phyloP scores from a whole-genome alignment of 2,888 invertebrate species.

The Helicoverpa assulta region DNA sequence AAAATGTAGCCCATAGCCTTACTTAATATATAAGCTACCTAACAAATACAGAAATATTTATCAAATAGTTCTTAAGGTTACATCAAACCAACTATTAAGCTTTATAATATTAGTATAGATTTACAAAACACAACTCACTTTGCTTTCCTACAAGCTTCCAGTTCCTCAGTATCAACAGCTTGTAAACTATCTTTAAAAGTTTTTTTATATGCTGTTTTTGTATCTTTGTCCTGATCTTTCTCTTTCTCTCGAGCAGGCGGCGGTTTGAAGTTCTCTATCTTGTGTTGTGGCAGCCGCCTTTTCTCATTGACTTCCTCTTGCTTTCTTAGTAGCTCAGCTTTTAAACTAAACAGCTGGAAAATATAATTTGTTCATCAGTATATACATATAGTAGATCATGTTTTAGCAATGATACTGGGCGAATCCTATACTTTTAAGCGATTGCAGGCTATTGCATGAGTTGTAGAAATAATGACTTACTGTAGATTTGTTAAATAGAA shows the following conservation, averaged over 20 bases:
- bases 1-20: not conserved
- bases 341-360: slow-evolving; percentile 93
- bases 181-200: slow-evolving; percentile 80
- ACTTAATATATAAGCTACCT: too few relatives aligned
- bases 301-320: slow-evolving; percentile 94
- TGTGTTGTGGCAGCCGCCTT: slow-evolving; percentile 89
- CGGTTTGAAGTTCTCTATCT: slow-evolving; percentile 88
- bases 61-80: too few relatives aligned
- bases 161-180: slow-evolving; percentile 81
- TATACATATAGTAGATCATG: too few relatives aligned
- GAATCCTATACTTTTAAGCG: too few relatives aligned
- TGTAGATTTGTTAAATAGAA: slow-evolving; percentile 89
- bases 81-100: too few relatives aligned
- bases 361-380: not conserved
- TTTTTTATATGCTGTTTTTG: slow-evolving; percentile 72
- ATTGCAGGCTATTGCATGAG: too few relatives aligned
- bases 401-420: too few relatives aligned
- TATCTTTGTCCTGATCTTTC: slow-evolving; percentile 78
- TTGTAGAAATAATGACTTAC: slow-evolving; percentile 73
- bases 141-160: slow-evolving; percentile 85
- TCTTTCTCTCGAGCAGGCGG: slow-evolving; percentile 74
- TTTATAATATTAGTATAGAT: too few relatives aligned
- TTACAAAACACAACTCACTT: slow-evolving; percentile 70
- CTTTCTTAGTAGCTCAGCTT: slow-evolving; percentile 96
- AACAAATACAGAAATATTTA: too few relatives aligned